Evolutionary conservation across 2,113 vertebrate species (phyloP), one percentile per base, ranked within the genome.

Genomic region (Xenopus tropicalis): DNA sequence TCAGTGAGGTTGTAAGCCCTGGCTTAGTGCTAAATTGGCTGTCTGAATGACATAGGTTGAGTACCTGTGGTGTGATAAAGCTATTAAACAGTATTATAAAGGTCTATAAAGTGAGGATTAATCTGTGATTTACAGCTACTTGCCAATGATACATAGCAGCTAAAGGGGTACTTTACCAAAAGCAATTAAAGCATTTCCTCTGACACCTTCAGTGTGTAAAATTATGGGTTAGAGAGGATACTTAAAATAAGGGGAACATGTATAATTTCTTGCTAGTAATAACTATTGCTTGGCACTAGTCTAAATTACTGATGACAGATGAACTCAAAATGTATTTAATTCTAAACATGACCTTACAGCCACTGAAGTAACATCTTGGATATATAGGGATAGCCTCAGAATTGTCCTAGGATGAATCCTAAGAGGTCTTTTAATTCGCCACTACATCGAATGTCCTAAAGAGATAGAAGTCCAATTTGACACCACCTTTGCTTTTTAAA

Each of bases 71-170:
- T 52, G 64, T 74, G 56, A 57, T 74, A 20, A 29, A 59, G 66
- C 63, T 59, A 74, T 59, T 66, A 74, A 74, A 67, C 14, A 66
- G 63, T 57, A 48, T 56, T 67, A 73, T 74, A 59, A 59, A 46
- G 42, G 62, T 46, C 63, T 42, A 25, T 66, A 66, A 67, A 66
- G 16, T 61, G 10, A 61, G 56, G 57, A 68, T 61, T 74, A 68
- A 61, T 68, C 16, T 16, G 19, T 62, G 57, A 74, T 68, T 61
- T 74, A 62, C 65, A 68, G 44, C 14, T 24, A n/a, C 51, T 74
- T 58, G 23, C 24, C 57, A 21, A 48, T 61, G 65, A 61, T 61
- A 68, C 68, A 68, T 68, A 52, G 44, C 43, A 68, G 57, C 37
- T 43, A 42, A 19, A 16, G 48, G 19, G 5, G 64, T 16, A 17